These are phyloP conservation scores for Diuraphis noxia DNA, from an alignment of 1,140 invertebrate species.

Conservation along the genomic window DNA sequence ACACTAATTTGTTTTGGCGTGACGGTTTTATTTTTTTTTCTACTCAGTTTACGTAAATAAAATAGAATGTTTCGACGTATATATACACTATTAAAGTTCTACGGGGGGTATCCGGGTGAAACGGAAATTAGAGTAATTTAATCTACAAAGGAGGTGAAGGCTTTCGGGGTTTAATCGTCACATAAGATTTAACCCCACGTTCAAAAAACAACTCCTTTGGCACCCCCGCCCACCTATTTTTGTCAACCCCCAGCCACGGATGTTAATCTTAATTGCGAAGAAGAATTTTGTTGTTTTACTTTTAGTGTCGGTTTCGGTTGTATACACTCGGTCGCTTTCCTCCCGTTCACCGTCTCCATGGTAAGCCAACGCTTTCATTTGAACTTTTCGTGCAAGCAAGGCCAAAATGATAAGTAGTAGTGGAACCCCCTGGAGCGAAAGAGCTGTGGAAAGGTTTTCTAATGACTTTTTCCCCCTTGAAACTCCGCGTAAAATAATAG, in stretches of 20 bases:
- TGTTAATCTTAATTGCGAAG: slow-evolving; percentile 40
- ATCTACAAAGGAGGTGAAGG: slow-evolving; percentile 18
- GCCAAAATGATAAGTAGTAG: slow-evolving; percentile 24
- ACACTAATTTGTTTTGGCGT: slow-evolving; percentile 37
- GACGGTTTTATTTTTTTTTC: slow-evolving; percentile 41
- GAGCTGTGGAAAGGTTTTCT: not conserved
- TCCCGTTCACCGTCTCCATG: not conserved
- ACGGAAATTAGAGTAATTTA: slow-evolving; percentile 50
- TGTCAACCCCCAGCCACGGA: slow-evolving; percentile 4
- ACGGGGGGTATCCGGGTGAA: slow-evolving; percentile 22
- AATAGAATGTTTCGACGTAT: slow-evolving; percentile 33
- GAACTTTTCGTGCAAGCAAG: slow-evolving; percentile 9
- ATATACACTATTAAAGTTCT: slow-evolving; percentile 22
- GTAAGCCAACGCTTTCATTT: not conserved
- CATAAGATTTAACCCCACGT: slow-evolving; percentile 44
- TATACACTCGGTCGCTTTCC: slow-evolving; percentile 18
- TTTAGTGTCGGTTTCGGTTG: slow-evolving; percentile 38
- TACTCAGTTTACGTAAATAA: not conserved
- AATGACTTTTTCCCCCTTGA: not conserved
- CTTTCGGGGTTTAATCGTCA: slow-evolving; percentile 46
- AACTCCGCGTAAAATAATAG: not conserved
- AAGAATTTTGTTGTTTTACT: slow-evolving; percentile 40
- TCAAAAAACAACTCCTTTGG: slow-evolving; percentile 17
- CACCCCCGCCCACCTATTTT: slow-evolving; percentile 23
- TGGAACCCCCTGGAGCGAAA: not conserved